phyloP scores from a whole-genome alignment of 1,140 invertebrate genomes.

The Zaprionus vittiger region DNA sequence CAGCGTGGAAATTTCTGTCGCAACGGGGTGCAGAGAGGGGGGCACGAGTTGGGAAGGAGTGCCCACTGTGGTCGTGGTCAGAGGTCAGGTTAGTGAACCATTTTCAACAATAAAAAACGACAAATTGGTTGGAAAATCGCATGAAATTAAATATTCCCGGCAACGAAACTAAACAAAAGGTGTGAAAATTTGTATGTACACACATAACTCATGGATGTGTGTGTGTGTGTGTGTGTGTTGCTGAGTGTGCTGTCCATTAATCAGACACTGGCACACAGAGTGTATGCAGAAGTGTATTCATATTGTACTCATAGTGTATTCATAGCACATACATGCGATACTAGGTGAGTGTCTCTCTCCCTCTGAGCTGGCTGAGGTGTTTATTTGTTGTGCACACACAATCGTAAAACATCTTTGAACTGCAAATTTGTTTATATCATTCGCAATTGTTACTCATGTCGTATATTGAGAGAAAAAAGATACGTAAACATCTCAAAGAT shows the following conservation, averaged over 20 bases:
- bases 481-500: not conserved
- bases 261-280: conserved; percentile 11
- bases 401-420: conserved; percentile 32
- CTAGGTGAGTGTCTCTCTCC: not conserved
- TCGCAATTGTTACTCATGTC: conserved; percentile 7
- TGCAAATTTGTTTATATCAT: conserved; percentile 35
- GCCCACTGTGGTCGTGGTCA: conserved; percentile 24
- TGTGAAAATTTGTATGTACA: conserved; percentile 36
- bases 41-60: not conserved
- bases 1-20: conserved; percentile 58
- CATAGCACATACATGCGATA: not conserved
- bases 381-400: conserved; percentile 39
- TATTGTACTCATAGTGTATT: not conserved
- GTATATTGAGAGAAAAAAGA: not conserved
- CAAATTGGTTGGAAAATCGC: conserved; percentile 32
- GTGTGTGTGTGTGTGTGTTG: not conserved
- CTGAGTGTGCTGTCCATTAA: conserved; percentile 15
- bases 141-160: conserved; percentile 15
- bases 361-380: conserved; percentile 9
- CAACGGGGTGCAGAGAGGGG: not conserved
- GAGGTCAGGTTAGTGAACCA: conserved; percentile 15
- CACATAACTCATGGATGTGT: conserved; percentile 14
- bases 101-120: conserved; percentile 21
- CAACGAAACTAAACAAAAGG: conserved; percentile 25
- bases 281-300: conserved; percentile 9